Base-by-base conservation (phyloP, 2,113 vertebrate species). In the Muntiacus muntjak region DNA sequence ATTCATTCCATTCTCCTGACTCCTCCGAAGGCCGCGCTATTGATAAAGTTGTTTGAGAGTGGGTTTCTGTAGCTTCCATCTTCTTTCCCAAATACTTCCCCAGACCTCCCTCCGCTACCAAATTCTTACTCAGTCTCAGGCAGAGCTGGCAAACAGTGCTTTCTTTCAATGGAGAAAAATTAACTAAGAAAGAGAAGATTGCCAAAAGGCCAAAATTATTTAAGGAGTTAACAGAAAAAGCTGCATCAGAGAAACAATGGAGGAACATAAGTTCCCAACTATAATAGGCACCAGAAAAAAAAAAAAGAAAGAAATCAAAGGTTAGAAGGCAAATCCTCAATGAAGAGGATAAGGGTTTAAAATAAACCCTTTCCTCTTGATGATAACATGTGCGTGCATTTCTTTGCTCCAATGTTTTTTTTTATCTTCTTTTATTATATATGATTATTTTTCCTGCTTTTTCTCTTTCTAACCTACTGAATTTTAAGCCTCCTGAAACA, bases 161-260 rank as follows among this genome's bases (percentile, higher is more conserved):
- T 89, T 92, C 47, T 54, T 43, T 83, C 9, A 62, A 94, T 83
- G 81, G n/a, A 83, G 52, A 40, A 54, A 55, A 83, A 55, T 26
- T 83, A 36, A n/a, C 55, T 83, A n/a, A 91, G 58, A 89, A 74
- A 86, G 25, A 64, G 9, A 64, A 91, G n/a, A 58, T 40, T 87
- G 15, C 45, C 95, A 8, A 98, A 89, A 36, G 90, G 21, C 16
- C 95, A 88, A 93, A 96, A 40, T 45, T 79, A 52, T 47, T 95
- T 91, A 50, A 96, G 88, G 19, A 21, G 91, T 62, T 94, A 92
- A 47, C 23, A 55, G 47, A 50, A 95, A 97, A 96, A 4, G 25
- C 57, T 96, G 5, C 47, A 52, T 96, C 36, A 67, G 28, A 92
- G 86, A 78, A 94, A 60, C 23, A 74, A 19, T 52, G 50, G 26